These are phyloP conservation scores for Amniataba percoides DNA, from an alignment of 2,797 vertebrate species.

Conservation along the genomic window DNA sequence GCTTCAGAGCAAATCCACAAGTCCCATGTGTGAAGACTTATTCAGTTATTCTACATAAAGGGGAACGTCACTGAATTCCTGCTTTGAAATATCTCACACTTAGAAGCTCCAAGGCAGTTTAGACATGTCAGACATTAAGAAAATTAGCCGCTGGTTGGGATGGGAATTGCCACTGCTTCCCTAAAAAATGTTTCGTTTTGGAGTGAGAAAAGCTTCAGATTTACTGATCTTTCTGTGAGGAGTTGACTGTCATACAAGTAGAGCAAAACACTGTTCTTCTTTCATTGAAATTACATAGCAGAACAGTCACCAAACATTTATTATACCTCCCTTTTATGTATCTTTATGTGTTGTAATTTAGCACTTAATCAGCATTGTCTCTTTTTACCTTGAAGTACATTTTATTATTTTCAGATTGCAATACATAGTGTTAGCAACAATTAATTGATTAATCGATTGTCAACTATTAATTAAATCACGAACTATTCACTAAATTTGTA, in stretches of 20 bases:
- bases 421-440: too few relatives aligned
- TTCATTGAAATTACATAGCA: not conserved
- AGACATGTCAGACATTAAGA: conserved; percentile 29
- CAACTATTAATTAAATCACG: too few relatives aligned
- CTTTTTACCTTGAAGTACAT: not conserved
- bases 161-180: not conserved
- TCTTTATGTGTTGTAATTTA: not conserved
- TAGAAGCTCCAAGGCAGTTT: conserved; percentile 22
- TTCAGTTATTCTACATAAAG: conserved; percentile 29
- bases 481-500: too few relatives aligned
- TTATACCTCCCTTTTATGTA: not conserved
- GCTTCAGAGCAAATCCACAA: conserved; percentile 55
- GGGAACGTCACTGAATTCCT: conserved; percentile 22
- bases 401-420: not conserved
- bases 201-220: conserved; percentile 24
- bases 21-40: conserved; percentile 49
- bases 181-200: conserved; percentile 6
- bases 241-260: not conserved
- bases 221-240: conserved; percentile 6
- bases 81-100: conserved; percentile 34
- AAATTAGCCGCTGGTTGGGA: conserved; percentile 4
- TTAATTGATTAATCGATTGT: too few relatives aligned
- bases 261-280: conserved; percentile 11
- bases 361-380: not conserved
- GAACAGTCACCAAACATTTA: not conserved